phyloP scores from a whole-genome alignment of 2,888 invertebrate genomes.

The Drosophila mulleri region DNA sequence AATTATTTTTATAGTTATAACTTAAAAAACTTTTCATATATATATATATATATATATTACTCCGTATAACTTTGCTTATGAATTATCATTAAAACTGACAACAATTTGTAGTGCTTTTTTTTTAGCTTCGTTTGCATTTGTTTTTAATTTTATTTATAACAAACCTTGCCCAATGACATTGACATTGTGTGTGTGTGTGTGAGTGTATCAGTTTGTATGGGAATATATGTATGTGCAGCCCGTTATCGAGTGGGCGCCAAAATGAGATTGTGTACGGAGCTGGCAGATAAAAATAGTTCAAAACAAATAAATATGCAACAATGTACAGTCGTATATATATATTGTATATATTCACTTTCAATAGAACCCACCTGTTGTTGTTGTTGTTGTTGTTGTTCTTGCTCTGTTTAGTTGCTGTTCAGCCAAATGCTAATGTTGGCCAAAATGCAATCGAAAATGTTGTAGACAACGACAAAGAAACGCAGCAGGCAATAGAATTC shows the following conservation, averaged over 20 bases:
- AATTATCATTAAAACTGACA: constrained; percentile 13
- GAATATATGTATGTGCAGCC: constrained; percentile 4
- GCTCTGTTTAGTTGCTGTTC: constrained; percentile 4
- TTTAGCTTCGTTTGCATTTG: constrained; percentile 17
- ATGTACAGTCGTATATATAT: background rate
- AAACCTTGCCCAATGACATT: constrained; percentile 57
- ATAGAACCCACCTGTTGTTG: constrained; percentile 72
- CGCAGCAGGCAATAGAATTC: constrained; percentile 32
- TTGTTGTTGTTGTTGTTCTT: constrained; percentile 32
- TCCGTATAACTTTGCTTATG: constrained; percentile 11
- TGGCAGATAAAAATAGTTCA: constrained; percentile 39
- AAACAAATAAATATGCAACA: constrained; percentile 9
- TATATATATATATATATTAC: too few species aligned
- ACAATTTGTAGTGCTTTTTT: background rate
- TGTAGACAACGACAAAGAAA: constrained; percentile 17
- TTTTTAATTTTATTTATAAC: constrained; percentile 9
- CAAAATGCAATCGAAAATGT: constrained; percentile 23
- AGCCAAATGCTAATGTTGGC: constrained; percentile 11
- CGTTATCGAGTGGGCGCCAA: constrained; percentile 63
- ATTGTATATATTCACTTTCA: constrained; percentile 43
- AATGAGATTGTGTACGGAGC: constrained; percentile 34
- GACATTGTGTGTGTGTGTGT: constrained; percentile 20
- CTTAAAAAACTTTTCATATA: too few species aligned
- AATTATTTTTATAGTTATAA: too few species aligned
- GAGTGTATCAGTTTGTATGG: background rate